Percentiles rank a stretch among this genome's conserved stretches.
Conservation (phyloP, 2,888 invertebrate species). For the Sesia apiformis region DNA sequence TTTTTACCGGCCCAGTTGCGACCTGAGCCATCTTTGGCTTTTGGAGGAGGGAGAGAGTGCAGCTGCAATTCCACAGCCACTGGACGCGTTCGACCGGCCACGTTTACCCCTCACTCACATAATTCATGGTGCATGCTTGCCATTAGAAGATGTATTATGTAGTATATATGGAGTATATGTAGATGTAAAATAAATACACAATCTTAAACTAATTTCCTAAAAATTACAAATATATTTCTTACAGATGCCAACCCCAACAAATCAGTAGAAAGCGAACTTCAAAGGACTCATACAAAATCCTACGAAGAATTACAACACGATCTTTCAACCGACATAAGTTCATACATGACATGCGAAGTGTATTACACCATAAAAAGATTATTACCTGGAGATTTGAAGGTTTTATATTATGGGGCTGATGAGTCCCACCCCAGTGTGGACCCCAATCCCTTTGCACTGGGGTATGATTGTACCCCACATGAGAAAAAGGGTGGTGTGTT, state of each 20-base stretch:
- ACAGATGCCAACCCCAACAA: constrained; percentile 56
- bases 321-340: constrained; percentile 80
- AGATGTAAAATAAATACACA: too few relatives aligned
- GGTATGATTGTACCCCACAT: constrained; percentile 76
- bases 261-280: constrained; percentile 47
- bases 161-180: too few relatives aligned
- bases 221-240: too few relatives aligned
- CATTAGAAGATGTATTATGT: too few relatives aligned
- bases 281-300: constrained; percentile 33
- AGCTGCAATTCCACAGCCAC: too few relatives aligned
- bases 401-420: constrained; percentile 75
- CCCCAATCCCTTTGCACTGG: constrained; percentile 82
- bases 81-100: too few relatives aligned
- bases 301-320: constrained; percentile 67
- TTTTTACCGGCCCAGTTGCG: too few relatives aligned
- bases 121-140: too few relatives aligned
- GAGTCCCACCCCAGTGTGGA: constrained; percentile 57
- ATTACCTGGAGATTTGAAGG: constrained; percentile 88
- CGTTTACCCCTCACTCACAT: too few relatives aligned
- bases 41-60: too few relatives aligned
- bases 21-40: too few relatives aligned
- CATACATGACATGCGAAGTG: constrained; percentile 83
- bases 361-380: constrained; percentile 88
- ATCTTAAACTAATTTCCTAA: too few relatives aligned
- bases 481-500: constrained; percentile 86